phyloP scores from a whole-genome alignment of 2,888 invertebrate genomes.

The Lithophane ornitopus region DNA sequence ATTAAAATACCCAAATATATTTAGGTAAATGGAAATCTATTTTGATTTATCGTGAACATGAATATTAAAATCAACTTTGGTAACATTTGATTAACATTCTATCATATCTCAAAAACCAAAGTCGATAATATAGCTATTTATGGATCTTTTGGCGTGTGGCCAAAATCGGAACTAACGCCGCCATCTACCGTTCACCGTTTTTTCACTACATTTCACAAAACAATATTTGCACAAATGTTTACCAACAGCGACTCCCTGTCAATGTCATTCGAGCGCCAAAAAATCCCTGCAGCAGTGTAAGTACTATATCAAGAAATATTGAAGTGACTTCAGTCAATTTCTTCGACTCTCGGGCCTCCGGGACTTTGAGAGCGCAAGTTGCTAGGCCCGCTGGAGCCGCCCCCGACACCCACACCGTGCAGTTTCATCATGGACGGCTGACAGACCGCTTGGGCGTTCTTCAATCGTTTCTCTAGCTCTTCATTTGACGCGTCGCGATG shows the following conservation, averaged over 20 bases:
- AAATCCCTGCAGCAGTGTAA: not conserved
- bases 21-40: constrained; percentile 37
- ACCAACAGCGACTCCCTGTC: not conserved
- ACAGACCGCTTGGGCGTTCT: constrained; percentile 94
- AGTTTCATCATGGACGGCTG: constrained; percentile 95
- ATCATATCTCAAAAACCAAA: not conserved
- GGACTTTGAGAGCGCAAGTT: constrained; percentile 71
- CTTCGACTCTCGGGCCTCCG: constrained; percentile 89
- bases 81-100: not conserved
- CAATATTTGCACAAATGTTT: constrained; percentile 12
- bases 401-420: constrained; percentile 91
- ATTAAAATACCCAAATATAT: not conserved
- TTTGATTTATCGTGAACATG: not conserved
- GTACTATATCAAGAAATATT: not conserved
- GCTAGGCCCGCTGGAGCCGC: constrained; percentile 57
- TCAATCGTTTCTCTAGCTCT: constrained; percentile 94
- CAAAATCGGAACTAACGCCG: not conserved
- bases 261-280: not conserved
- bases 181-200: no score
- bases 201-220: constrained; percentile 1
- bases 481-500: constrained; percentile 95
- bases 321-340: not conserved
- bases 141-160: not conserved
- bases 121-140: not conserved
- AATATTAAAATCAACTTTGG: not conserved